phyloP scores from a whole-genome alignment of 2,888 invertebrate species.

The Dryococelus australis region DNA sequence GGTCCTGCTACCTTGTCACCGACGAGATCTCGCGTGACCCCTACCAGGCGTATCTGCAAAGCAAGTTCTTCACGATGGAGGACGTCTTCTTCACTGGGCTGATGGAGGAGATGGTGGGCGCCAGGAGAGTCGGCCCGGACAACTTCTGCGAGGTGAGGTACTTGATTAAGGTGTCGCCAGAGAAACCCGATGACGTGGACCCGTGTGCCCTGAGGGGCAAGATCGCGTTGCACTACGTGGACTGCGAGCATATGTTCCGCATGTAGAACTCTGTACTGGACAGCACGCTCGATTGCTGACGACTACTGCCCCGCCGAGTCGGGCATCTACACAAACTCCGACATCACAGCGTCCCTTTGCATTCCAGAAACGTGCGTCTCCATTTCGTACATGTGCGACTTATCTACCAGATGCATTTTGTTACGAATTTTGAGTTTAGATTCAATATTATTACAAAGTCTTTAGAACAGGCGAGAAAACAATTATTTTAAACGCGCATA shows the following conservation, averaged over 20 bases:
- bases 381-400: too few relatives aligned
- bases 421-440: too few relatives aligned
- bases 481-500: too few relatives aligned
- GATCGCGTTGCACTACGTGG: background rate
- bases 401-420: too few relatives aligned
- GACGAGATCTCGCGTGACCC: constrained; percentile 75
- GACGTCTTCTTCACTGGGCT: constrained; percentile 93
- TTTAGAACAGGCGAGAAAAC: too few relatives aligned
- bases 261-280: background rate
- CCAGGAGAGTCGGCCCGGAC: constrained; percentile 62
- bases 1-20: constrained; percentile 88
- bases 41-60: constrained; percentile 72
- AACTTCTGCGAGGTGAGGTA: background rate
- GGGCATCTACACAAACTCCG: too few relatives aligned
- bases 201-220: background rate
- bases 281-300: background rate
- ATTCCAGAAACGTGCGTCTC: too few relatives aligned
- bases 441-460: too few relatives aligned
- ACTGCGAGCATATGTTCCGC: background rate
- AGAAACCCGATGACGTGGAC: background rate
- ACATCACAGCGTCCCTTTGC: too few relatives aligned
- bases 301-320: too few relatives aligned
- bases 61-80: constrained; percentile 83
- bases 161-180: background rate
- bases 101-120: constrained; percentile 75